Evolutionary conservation across 2,888 invertebrate species (phyloP), one percentile per base, ranked within the genome.

Genomic region (Endotricha flammealis): DNA sequence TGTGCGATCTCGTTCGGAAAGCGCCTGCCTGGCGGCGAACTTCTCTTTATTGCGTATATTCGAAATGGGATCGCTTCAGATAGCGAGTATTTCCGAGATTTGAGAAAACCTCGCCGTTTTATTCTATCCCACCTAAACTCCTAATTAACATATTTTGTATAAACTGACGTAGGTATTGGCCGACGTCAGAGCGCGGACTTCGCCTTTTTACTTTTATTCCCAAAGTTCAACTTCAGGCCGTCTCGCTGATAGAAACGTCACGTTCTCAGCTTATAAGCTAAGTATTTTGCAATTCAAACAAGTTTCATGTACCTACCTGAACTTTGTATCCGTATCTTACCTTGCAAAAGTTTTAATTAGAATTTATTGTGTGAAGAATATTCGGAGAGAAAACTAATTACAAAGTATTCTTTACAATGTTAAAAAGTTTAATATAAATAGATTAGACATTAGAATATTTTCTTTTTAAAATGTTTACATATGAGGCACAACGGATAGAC

Each of bases 1-100:
- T 57, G 59, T 64, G 59, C 66, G 62, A 64, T 58, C 57, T 53
- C 61, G 59, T 64, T 62, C 52, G 44, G 54, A 44, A 53, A 65
- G 71, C 75, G 78, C 68, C 76, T 59, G 67, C 55, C 61, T 70
- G 77, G 71, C 77, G 76, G 72, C 64, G 50, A 73, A 75, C 69
- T 72, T 72, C 59, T 54, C 61, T 64, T 63, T 64, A 71, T 69
- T 65, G 65, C 67, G 57, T 65, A 71, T 69, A 65, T 64, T 64
- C 62, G 61, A 70, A 78, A 73, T 75, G 70, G 67, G 59, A 70
- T 69, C 57, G 63, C 61, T 60, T 60, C 53, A 50, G 67, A 75
- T 64, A 55, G 59, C 55, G 49, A 50, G 57, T 57, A 57, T 61
- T 55, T 54, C 49, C 39, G 59, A 57, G 65, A 68, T 69, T 69